Conservation (phyloP, 2,113 vertebrate genomes). For the Athene noctua region DNA sequence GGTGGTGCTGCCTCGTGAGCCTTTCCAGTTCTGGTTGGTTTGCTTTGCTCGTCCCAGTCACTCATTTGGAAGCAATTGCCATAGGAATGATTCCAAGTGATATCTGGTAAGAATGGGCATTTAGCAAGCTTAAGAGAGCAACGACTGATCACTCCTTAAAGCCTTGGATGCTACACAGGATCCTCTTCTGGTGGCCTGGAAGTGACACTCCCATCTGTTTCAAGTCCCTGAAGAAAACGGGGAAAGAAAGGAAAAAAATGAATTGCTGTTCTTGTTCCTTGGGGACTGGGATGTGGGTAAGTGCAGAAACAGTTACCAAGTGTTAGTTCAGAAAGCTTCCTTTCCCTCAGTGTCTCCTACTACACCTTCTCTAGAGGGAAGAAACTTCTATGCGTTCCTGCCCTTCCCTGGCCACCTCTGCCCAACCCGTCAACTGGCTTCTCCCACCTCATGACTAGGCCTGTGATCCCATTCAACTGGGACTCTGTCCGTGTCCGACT, state of each 20-base stretch:
- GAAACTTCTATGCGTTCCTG: background rate
- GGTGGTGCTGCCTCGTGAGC: slow-evolving; percentile 20
- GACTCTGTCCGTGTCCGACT: background rate
- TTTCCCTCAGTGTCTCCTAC: background rate
- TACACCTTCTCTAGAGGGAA: background rate
- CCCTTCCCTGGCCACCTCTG: background rate
- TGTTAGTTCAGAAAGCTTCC: background rate
- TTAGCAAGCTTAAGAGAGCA: background rate
- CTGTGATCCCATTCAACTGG: background rate
- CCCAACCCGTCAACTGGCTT: background rate
- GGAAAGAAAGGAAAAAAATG: background rate
- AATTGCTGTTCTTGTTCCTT: background rate
- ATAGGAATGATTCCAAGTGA: slow-evolving; percentile 57
- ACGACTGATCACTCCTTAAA: slow-evolving; percentile 72
- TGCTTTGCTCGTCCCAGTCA: slow-evolving; percentile 13
- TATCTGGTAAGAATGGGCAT: background rate
- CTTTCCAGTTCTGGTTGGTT: background rate
- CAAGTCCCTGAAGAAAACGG: slow-evolving; percentile 69
- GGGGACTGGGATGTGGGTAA: background rate
- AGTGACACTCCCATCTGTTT: slow-evolving; percentile 79
- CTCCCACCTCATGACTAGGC: background rate
- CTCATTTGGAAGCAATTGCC: slow-evolving; percentile 59
- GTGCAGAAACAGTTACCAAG: background rate
- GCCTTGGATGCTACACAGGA: slow-evolving; percentile 81
- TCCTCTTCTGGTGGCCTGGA: slow-evolving; percentile 79